A percentile compares a stretch with the other conserved stretches of the same genome.
phyloP scores from a whole-genome alignment of 1,140 invertebrate species.

The Chionoecetes opilio region DNA sequence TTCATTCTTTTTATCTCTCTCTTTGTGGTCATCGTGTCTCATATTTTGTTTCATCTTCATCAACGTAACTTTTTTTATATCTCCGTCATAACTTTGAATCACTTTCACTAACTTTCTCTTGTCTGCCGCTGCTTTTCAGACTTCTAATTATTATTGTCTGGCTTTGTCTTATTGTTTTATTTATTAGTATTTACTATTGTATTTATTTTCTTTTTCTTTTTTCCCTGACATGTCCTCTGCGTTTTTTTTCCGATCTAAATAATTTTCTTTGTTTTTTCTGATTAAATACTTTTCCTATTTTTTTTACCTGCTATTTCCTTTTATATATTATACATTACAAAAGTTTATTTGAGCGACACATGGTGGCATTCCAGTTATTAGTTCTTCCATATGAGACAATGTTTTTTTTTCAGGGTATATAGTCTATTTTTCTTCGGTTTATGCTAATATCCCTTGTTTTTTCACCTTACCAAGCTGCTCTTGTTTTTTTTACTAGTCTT shows the following conservation, averaged over 20 bases:
- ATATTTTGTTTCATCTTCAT: background rate
- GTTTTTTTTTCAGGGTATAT: background rate
- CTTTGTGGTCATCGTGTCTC: background rate
- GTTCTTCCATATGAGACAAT: background rate
- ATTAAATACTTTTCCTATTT: too few relatives aligned
- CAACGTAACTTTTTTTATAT: background rate
- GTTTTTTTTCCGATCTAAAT: background rate
- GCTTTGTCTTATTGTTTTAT: background rate
- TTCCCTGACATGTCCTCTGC: background rate
- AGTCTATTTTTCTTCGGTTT: background rate
- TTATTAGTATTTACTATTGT: too few relatives aligned
- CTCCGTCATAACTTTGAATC: background rate
- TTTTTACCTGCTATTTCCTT: too few relatives aligned
- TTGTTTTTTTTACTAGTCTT: too few relatives aligned
- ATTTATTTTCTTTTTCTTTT: background rate
- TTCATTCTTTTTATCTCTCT: background rate
- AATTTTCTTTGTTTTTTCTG: background rate
- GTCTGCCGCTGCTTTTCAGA: background rate
- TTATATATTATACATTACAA: too few relatives aligned
- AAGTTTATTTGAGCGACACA: too few relatives aligned
- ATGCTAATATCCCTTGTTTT: background rate
- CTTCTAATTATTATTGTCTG: constrained; percentile 3
- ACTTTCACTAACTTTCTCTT: background rate
- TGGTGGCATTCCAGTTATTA: background rate
- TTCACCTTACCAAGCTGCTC: too few relatives aligned